Evolutionary conservation across 2,888 invertebrate species (phyloP).

Genomic region (Xestia ashworthii): DNA sequence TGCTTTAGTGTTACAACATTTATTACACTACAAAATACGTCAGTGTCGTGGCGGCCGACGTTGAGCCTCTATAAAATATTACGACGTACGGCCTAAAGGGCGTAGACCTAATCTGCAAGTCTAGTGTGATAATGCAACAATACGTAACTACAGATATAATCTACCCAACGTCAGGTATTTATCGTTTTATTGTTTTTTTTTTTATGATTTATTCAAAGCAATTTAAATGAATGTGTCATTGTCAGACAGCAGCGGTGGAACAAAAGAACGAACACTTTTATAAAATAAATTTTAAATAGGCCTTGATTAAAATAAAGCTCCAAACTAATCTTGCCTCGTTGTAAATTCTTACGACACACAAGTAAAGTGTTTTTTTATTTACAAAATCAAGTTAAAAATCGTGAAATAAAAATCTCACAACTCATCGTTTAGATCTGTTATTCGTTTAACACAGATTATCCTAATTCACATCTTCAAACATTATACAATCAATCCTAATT

Average conservation of each 20-base stretch:
- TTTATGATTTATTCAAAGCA: background rate
- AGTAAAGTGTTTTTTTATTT: background rate
- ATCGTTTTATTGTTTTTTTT: background rate
- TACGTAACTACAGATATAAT: background rate
- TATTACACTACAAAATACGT: conserved; percentile 29
- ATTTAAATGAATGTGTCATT: background rate
- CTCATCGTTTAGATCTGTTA: background rate
- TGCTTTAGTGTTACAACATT: background rate
- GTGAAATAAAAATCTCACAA: background rate
- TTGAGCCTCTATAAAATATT: conserved; percentile 49
- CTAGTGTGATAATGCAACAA: conserved; percentile 30
- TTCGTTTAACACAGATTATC: background rate
- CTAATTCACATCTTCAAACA: background rate
- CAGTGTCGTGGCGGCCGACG: conserved; percentile 17
- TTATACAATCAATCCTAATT: background rate
- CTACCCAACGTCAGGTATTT: rapidly evolving
- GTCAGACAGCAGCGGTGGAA: too few relatives aligned
- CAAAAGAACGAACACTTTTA: background rate
- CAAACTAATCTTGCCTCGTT: background rate
- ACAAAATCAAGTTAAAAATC: background rate
- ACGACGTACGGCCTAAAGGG: conserved; percentile 31
- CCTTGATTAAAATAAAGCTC: background rate
- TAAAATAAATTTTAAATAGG: background rate
- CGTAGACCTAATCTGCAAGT: conserved; percentile 39
- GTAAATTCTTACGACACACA: background rate